Evolutionary conservation across 2,888 invertebrate species (phyloP).

Genomic region (Cantharis flavilabris): DNA sequence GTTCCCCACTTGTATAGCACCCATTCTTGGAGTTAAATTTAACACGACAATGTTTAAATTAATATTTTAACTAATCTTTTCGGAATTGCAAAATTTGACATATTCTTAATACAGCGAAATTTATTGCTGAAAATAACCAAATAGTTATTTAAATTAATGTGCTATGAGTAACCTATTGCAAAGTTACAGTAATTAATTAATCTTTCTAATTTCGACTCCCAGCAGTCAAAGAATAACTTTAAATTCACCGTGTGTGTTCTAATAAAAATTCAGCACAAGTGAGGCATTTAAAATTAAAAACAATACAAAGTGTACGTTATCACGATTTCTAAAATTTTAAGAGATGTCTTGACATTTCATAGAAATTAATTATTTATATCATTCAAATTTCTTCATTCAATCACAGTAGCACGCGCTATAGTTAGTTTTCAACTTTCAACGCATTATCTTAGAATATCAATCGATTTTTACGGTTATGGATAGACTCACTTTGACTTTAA

Average conservation of each 20-base stretch:
- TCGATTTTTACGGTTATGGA: conserved; percentile 27
- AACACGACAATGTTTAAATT: neutral
- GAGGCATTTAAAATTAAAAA: conserved; percentile 42
- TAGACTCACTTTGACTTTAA: neutral
- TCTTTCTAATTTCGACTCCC: neutral
- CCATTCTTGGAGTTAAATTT: neutral
- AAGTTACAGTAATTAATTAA: neutral
- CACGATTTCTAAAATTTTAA: conserved; percentile 23
- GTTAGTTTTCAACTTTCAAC: conserved; percentile 24
- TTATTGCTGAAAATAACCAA: neutral
- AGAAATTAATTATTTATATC: conserved; percentile 15
- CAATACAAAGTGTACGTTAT: conserved; percentile 33
- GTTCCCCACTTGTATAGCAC: neutral
- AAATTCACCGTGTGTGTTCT: conserved; percentile 49
- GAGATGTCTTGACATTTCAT: conserved; percentile 11
- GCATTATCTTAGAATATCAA: conserved; percentile 31
- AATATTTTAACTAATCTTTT: neutral
- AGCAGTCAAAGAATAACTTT: neutral
- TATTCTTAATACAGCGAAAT: neutral
- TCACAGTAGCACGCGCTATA: conserved; percentile 21
- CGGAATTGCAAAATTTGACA: neutral
- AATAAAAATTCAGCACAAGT: conserved; percentile 46
- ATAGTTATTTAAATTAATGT: neutral
- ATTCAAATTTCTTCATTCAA: conserved; percentile 29
- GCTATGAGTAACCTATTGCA: neutral